phyloP scores from a whole-genome alignment of 2,888 invertebrate genomes.

The Lochmaea crataegi region DNA sequence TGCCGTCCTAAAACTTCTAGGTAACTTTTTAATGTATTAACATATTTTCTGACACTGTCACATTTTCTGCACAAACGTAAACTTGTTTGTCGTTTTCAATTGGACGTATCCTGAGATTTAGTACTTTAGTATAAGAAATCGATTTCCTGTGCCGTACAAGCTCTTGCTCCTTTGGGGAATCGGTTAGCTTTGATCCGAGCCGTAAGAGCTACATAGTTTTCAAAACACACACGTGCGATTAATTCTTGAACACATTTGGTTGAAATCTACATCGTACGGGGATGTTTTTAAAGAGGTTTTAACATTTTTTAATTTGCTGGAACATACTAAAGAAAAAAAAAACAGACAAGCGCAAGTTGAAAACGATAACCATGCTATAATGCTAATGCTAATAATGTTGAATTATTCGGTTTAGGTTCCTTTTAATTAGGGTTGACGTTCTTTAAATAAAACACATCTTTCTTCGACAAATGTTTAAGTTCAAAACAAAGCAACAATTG shows the following conservation, averaged over 20 bases:
- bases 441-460: too few species aligned
- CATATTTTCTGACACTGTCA: not conserved
- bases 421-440: too few species aligned
- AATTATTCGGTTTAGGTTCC: too few species aligned
- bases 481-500: too few species aligned
- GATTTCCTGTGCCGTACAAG: conserved; percentile 46
- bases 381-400: too few species aligned
- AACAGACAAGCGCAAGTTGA: too few species aligned
- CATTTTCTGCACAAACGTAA: conserved; percentile 36
- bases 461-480: too few species aligned
- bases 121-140: conserved; percentile 36
- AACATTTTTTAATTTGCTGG: not conserved
- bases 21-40: not conserved
- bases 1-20: not conserved
- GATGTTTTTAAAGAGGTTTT: not conserved
- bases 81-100: conserved; percentile 50
- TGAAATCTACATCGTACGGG: not conserved
- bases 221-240: conserved; percentile 22
- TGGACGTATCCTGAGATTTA: conserved; percentile 47
- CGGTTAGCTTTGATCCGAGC: conserved; percentile 22
- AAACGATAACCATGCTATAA: too few species aligned
- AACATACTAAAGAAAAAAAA: too few species aligned
- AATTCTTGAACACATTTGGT: not conserved
- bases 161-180: conserved; percentile 17
- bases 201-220: conserved; percentile 4